Conservation (phyloP, 2,797 vertebrate genomes). For the Clarias fuscus region DNA sequence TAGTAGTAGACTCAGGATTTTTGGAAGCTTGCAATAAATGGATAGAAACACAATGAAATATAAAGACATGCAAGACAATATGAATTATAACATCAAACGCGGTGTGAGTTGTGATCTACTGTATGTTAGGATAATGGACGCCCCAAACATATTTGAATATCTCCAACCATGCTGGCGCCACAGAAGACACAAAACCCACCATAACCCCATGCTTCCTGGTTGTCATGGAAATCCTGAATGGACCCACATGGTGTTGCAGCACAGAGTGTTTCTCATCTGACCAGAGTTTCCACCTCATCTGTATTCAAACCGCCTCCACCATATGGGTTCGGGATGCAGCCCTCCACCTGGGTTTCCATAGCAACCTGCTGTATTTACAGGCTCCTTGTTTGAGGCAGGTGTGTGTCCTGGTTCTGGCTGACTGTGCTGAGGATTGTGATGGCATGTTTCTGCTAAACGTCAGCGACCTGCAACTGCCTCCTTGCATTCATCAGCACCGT, state of each 20-base stretch:
- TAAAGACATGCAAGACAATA: background rate
- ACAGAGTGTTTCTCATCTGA: slow-evolving; percentile 24
- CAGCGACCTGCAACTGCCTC: slow-evolving; percentile 30
- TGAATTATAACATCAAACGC: background rate
- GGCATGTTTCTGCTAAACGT: slow-evolving; percentile 24
- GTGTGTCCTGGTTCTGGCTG: slow-evolving; percentile 18
- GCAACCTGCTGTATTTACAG: slow-evolving; percentile 44
- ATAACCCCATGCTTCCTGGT: slow-evolving; percentile 37
- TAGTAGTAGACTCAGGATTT: slow-evolving; percentile 20
- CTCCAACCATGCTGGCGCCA: slow-evolving; percentile 40
- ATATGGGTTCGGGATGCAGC: slow-evolving; percentile 24
- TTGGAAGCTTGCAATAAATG: background rate
- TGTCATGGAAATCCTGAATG: slow-evolving; percentile 52
- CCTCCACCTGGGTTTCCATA: slow-evolving; percentile 48
- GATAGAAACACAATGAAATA: slow-evolving; percentile 1
- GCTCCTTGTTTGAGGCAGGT: slow-evolving; percentile 26
- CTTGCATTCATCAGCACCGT: slow-evolving; percentile 18
- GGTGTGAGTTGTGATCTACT: background rate
- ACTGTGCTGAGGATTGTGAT: slow-evolving; percentile 22
- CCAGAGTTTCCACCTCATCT: slow-evolving; percentile 37
- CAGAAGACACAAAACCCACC: slow-evolving; percentile 23
- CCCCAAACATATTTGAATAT: background rate
- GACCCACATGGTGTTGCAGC: slow-evolving; percentile 19
- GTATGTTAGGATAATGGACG: background rate
- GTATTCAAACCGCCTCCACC: slow-evolving; percentile 28